These are phyloP conservation scores for Anthopleura xanthogrammica DNA, from an alignment of 92 coral and sea anemone species.

Conservation along the genomic window DNA sequence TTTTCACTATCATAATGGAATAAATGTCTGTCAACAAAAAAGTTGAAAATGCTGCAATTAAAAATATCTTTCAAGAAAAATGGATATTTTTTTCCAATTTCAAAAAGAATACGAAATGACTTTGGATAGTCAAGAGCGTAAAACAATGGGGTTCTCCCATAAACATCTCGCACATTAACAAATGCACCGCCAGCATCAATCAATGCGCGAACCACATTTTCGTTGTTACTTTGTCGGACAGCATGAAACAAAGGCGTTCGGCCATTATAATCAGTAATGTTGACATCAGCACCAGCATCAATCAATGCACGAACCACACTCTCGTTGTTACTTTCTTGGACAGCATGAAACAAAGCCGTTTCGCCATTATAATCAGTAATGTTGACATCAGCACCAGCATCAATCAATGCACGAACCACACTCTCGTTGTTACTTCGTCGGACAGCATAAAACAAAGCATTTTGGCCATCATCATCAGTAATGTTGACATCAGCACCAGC, in stretches of 20 bases:
- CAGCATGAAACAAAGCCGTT: neutral
- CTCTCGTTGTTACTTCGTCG: neutral
- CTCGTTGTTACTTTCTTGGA: neutral
- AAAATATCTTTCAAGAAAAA: neutral
- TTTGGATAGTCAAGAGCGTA: neutral
- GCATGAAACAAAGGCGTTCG: neutral
- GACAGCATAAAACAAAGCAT: neutral
- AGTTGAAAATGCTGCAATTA: neutral
- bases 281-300: slow-evolving; percentile 4
- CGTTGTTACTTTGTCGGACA: neutral
- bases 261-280: neutral
- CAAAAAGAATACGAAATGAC: neutral
- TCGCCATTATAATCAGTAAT: neutral
- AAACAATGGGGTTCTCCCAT: too few relatives aligned
- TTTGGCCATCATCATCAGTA: too few relatives aligned
- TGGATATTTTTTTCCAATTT: neutral
- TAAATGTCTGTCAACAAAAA: neutral
- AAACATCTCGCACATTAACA: neutral
- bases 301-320: slow-evolving; percentile 1
- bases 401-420: neutral
- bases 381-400: neutral
- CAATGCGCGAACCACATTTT: neutral
- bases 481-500: too few relatives aligned
- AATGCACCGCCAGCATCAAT: neutral
- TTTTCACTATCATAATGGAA: too few relatives aligned